Evolutionary conservation across 35 echinoderm and acorn worm species (phyloP).

Genomic region (Stichopus chloronotus): DNA sequence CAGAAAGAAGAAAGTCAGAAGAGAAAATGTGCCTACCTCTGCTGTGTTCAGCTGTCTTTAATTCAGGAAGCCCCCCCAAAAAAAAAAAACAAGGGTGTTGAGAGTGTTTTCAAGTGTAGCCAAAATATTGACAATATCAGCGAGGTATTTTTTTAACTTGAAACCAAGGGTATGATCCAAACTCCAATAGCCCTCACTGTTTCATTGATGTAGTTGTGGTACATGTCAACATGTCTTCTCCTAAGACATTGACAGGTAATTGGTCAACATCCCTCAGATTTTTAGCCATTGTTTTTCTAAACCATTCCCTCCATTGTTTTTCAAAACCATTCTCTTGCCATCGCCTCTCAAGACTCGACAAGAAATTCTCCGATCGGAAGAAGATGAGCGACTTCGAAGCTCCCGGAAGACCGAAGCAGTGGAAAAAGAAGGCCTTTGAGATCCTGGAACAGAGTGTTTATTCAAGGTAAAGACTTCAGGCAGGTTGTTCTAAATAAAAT

Average conservation of each 20-base stretch:
- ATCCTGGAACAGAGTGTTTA: slow-evolving; percentile 62
- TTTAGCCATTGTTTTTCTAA: background rate
- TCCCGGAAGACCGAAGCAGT: slow-evolving; percentile 88
- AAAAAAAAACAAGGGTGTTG: no score
- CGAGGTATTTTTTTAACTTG: no score
- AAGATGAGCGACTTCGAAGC: slow-evolving; percentile 89
- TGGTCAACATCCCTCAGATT: background rate
- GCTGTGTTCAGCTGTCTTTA: no score
- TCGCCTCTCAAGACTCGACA: slow-evolving; percentile 79
- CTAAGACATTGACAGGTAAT: background rate
- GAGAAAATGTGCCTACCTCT: no score
- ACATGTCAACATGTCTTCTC: no score
- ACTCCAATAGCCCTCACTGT: no score
- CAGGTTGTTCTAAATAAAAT: background rate
- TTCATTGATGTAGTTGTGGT: no score
- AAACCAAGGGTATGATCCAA: no score
- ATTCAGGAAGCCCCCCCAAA: no score
- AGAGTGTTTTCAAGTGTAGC: no score
- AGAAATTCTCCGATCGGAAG: slow-evolving; percentile 84
- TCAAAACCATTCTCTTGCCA: background rate
- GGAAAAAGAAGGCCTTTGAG: slow-evolving; percentile 76
- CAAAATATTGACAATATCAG: no score
- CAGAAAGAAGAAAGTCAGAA: no score
- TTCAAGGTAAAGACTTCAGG: slow-evolving; percentile 43
- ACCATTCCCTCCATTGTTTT: background rate